Evolutionary conservation across 2,113 vertebrate species (phyloP).

Genomic region (Fregetta grallaria): DNA sequence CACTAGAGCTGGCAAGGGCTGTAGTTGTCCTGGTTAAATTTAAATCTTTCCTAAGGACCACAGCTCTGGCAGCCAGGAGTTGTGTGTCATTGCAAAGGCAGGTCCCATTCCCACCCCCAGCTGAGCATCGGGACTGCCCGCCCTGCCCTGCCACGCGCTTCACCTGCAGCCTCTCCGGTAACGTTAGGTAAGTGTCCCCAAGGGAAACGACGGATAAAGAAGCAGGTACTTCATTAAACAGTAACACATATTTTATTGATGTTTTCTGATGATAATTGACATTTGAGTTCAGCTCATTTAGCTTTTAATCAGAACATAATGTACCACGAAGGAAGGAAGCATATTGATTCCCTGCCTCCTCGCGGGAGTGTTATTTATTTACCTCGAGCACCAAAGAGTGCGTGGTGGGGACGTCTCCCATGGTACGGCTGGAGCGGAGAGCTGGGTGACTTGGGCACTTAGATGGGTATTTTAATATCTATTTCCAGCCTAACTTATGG

Average conservation of each 20-base stretch:
- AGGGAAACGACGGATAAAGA: neutral
- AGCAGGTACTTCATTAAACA: neutral
- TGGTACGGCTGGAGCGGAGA: neutral
- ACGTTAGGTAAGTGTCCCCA: neutral
- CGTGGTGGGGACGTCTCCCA: neutral
- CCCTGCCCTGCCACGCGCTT: neutral
- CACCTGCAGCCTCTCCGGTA: neutral
- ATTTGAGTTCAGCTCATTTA: neutral
- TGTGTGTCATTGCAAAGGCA: neutral
- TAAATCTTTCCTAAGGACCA: neutral
- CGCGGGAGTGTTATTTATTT: neutral
- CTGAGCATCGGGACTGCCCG: fast-evolving
- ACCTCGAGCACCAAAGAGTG: neutral
- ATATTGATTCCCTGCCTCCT: neutral
- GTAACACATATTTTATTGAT: neutral
- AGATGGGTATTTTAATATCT: neutral
- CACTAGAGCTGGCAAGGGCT: neutral
- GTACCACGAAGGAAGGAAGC: neutral
- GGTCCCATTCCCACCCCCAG: neutral
- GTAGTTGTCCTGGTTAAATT: neutral
- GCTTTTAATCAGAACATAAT: constrained; percentile 34
- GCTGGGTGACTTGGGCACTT: neutral
- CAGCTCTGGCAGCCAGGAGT: neutral
- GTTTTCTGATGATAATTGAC: constrained; percentile 16
- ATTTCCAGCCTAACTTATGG: neutral